Evolutionary conservation across 1,140 invertebrate genomes (phyloP), one percentile per base, ranked within the genome.

Genomic region (Drosophila varians): DNA sequence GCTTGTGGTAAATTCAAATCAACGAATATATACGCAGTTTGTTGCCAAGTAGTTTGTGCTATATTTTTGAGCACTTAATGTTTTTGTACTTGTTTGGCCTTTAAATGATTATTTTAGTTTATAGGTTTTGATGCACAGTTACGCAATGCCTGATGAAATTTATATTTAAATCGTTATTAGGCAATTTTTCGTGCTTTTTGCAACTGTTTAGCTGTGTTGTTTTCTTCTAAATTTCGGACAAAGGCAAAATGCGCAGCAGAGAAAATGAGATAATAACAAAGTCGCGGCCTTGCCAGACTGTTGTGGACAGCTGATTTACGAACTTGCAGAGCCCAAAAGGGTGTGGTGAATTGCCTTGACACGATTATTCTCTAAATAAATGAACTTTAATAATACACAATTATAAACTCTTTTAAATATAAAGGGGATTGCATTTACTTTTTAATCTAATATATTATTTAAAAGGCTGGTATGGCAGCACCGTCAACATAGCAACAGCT

Each of bases 181-280:
- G 46, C 72, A 57, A 68, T 79, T 80, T 58, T 65, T 76, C 73
- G 43, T 73, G 52, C 60, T 45, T 66, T 79, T 66, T 26, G 48
- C 60, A 16, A 53, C 26, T 21, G 54, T 70, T 62, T 60, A 74
- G 62, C 73, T 7, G 64, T 53, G 46, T 51, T 48, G 31, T 74
- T 74, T 74, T 82, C 72, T 77, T 82, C 77, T 69, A 75, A 62
- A 43, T 49, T 74, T 46, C 52, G 75, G 74, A 86, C 82, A 86
- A 86, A 86, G 82, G 65, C 77, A 47, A 80, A 78, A 87, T 86
- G 82, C 82, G 82, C 82, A 86, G 82, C 77, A 86, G 82, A 87
- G 87, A 84, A 86, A 86, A 82, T 86, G 82, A 82, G 77, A 86
- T 86, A 86, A 86, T 86, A 86, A 86, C 82, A 86, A 86, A 80